A percentile compares a stretch with the other conserved stretches of the same genome.
These are phyloP conservation scores for Notospermus geniculatus DNA, from an alignment of 1,140 invertebrate species.

Conservation along the genomic window DNA sequence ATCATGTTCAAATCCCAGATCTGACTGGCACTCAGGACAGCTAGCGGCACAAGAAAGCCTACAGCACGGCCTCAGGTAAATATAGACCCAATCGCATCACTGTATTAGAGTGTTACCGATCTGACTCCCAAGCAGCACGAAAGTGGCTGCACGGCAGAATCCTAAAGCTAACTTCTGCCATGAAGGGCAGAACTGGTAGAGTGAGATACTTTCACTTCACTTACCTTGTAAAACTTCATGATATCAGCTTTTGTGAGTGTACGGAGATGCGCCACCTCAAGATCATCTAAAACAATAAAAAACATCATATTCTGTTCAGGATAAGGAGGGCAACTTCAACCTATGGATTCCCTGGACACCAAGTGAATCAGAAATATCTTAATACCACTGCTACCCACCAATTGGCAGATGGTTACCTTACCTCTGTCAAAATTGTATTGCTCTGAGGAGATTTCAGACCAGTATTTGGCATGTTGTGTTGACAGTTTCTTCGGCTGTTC, in stretches of 20 bases:
- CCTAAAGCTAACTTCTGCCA: too few species aligned
- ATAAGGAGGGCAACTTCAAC: neutral
- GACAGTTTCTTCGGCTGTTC: conserved; percentile 88
- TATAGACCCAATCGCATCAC: too few species aligned
- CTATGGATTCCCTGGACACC: neutral
- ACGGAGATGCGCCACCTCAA: conserved; percentile 79
- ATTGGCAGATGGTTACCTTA: conserved; percentile 26
- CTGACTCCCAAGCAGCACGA: too few species aligned
- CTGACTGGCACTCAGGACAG: too few species aligned
- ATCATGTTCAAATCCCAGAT: too few species aligned
- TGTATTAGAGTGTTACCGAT: too few species aligned
- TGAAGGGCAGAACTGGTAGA: too few species aligned
- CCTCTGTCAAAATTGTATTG: conserved; percentile 89
- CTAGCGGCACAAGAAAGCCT: too few species aligned
- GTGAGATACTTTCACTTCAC: neutral
- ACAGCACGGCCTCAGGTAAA: too few species aligned
- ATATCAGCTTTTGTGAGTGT: conserved; percentile 79
- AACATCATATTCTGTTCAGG: neutral
- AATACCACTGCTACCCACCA: too few species aligned
- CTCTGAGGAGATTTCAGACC: conserved; percentile 81
- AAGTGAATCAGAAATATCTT: neutral
- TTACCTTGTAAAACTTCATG: conserved; percentile 72
- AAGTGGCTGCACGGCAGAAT: too few species aligned
- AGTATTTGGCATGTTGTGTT: conserved; percentile 69
- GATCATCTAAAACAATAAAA: conserved; percentile 60